Percentiles rank a stretch among this genome's conserved stretches.
Evolutionary conservation across 2,113 vertebrate species (phyloP).

Genomic region (Camarhynchus parvulus): DNA sequence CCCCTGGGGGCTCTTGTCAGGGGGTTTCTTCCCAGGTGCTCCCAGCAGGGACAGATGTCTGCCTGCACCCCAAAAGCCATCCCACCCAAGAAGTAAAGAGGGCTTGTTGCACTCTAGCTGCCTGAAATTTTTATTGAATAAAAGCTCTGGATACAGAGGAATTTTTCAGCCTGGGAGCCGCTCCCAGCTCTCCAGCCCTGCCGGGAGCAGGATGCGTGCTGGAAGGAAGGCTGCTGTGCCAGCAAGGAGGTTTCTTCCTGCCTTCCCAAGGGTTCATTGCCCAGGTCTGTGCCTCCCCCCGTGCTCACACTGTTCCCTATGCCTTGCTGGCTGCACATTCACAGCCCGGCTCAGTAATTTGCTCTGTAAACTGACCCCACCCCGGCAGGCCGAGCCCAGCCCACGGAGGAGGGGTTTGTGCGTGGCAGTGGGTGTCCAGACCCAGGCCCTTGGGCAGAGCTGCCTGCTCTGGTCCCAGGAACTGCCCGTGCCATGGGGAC

Average conservation of each 20-base stretch:
- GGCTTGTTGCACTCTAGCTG: slow-evolving; percentile 11
- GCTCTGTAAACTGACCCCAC: neutral
- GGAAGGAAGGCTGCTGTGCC: neutral
- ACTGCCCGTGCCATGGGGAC: accelerated
- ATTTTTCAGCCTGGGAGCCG: neutral
- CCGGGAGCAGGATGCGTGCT: neutral
- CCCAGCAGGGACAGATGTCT: neutral
- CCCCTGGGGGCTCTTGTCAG: neutral
- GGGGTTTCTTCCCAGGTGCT: neutral
- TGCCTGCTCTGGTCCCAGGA: accelerated
- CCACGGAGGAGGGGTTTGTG: neutral
- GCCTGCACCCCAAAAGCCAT: neutral
- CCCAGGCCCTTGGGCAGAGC: accelerated
- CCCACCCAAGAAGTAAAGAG: neutral
- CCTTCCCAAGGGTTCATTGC: neutral
- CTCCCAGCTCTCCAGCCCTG: neutral
- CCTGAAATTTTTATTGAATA: slow-evolving; percentile 65
- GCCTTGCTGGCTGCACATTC: neutral
- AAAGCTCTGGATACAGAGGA: slow-evolving; percentile 55
- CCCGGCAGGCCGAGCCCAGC: neutral
- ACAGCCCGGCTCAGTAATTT: neutral
- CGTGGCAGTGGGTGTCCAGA: neutral
- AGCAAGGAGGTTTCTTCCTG: neutral
- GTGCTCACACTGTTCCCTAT: accelerated
- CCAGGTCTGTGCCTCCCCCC: neutral